Evolutionary conservation across 1,140 invertebrate genomes (phyloP).

Genomic region (Macrosteles quadrilineatus): DNA sequence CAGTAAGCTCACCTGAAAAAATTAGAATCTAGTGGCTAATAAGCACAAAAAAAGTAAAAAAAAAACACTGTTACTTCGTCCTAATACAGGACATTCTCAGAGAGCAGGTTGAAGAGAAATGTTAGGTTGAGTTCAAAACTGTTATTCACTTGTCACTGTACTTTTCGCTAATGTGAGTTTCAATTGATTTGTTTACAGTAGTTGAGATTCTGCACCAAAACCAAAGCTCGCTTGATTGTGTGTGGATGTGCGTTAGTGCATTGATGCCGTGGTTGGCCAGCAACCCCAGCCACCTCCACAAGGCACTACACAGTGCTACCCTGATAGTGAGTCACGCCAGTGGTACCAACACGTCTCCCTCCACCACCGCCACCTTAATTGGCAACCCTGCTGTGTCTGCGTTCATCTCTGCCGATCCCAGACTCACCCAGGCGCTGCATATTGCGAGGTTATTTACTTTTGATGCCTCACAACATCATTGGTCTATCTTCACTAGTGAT

Average conservation of each 20-base stretch:
- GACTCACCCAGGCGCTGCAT: slow-evolving; percentile 6
- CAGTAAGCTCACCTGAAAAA: too few species aligned
- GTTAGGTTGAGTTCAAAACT: too few species aligned
- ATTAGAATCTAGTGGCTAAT: too few species aligned
- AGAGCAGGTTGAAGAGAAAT: too few species aligned
- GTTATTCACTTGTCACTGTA: too few species aligned
- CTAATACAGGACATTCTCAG: too few species aligned
- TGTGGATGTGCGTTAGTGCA: slow-evolving; percentile 20
- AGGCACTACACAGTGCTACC: slow-evolving; percentile 15
- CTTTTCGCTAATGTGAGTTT: too few species aligned
- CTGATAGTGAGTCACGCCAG: not conserved
- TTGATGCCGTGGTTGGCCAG: slow-evolving; percentile 7
- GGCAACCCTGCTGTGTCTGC: not conserved
- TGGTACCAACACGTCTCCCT: not conserved
- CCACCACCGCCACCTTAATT: not conserved
- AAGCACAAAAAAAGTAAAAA: too few species aligned
- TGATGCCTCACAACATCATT: too few species aligned
- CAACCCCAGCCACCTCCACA: slow-evolving; percentile 2
- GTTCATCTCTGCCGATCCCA: not conserved
- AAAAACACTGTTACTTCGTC: too few species aligned
- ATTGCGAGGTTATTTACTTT: slow-evolving; percentile 3
- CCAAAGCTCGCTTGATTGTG: slow-evolving; percentile 3
- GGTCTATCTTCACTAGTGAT: too few species aligned
- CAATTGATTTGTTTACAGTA: slow-evolving; percentile 50
- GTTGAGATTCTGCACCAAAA: slow-evolving; percentile 49